Conservation (phyloP, 2,888 invertebrate genomes). For the Celastrina argiolus region DNA sequence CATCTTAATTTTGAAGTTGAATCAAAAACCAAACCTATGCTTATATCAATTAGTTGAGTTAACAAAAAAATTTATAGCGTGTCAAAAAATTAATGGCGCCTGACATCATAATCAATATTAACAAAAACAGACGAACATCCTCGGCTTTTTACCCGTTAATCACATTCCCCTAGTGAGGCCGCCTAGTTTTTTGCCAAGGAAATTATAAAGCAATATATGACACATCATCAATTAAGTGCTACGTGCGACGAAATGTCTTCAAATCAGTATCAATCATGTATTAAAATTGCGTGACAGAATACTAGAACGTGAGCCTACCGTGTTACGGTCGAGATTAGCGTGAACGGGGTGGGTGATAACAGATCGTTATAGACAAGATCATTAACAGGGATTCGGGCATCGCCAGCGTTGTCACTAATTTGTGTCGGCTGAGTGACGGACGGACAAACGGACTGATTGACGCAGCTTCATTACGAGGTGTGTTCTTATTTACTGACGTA, state of each 20-base stretch:
- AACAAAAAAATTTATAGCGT: slow-evolving; percentile 3
- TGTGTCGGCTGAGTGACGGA: slow-evolving; percentile 51
- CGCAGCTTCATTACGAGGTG: slow-evolving; percentile 58
- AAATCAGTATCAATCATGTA: slow-evolving; percentile 29
- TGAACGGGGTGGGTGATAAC: slow-evolving; percentile 14
- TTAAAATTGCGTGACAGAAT: slow-evolving; percentile 18
- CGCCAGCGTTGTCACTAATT: slow-evolving; percentile 58
- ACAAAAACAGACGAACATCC: slow-evolving; percentile 14
- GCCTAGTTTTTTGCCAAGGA: slow-evolving; percentile 24
- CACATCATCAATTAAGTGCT: slow-evolving; percentile 35
- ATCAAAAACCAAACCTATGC: background rate
- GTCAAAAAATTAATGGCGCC: slow-evolving; percentile 5
- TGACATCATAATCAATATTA: slow-evolving; percentile 21
- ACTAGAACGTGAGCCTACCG: slow-evolving; percentile 20
- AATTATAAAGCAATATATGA: slow-evolving; percentile 31
- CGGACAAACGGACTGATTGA: slow-evolving; percentile 65
- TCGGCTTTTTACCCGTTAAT: slow-evolving; percentile 8
- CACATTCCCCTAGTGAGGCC: slow-evolving; percentile 21
- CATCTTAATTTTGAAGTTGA: background rate
- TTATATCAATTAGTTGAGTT: background rate
- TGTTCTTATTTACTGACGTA: slow-evolving; percentile 35
- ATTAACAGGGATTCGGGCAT: slow-evolving; percentile 50
- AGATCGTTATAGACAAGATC: slow-evolving; percentile 47
- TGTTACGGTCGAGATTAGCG: slow-evolving; percentile 12
- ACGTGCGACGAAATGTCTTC: slow-evolving; percentile 25